Base-by-base conservation (phyloP, 2,113 vertebrate species). In the Seriola aureovittata region DNA sequence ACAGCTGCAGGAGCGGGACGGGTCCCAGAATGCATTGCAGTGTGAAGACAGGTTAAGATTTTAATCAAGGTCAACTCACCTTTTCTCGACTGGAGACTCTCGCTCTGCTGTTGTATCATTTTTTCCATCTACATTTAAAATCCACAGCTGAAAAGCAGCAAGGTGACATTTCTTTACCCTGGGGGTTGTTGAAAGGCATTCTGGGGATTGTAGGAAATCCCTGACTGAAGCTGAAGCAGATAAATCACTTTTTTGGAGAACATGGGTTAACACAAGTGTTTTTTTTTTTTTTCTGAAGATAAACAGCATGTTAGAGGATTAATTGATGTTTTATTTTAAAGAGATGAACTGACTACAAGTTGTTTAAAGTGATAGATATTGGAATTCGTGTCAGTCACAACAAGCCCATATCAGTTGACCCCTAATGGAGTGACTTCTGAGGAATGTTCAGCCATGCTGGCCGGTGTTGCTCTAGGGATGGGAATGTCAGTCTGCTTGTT, bases 141-240 rank as follows among this genome's bases (percentile, higher is more conserved):
- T 78, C 71, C 68, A 48, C 58, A 34, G 58, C 63, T 84, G 62
- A 80, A 54, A 73, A 54, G 74, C 73, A 42, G 74, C 78, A 54
- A 82, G 69, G 85, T 89, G 80, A 75, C 25, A 8, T 11, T 71
- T 78, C 40, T 85, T 75, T 68, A 71, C 75, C 67, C 67, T 71
- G 58, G 2, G 11, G 36, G 5, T 11, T 65, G 65, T 44, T 77
- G 32, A 71, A 77, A 79, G 66, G 70, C 67, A 69, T 81, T 71
- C 57, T 42, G 89, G 52, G 73, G 38, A 40, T 17, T 64, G 29
- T 70, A 58, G 72, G 57, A 59, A 46, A 75, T 46, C 19, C 68
- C 23, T 66, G 0, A 54, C 44, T 42, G 62, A 25, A 77, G 38
- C 21, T 34, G 66, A 13, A 48, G 44, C 62, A 44, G 64, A 44